Evolutionary conservation across 2,113 vertebrate genomes (phyloP), one percentile per base, ranked within the genome.

Genomic region (Lophochroa leadbeateri): DNA sequence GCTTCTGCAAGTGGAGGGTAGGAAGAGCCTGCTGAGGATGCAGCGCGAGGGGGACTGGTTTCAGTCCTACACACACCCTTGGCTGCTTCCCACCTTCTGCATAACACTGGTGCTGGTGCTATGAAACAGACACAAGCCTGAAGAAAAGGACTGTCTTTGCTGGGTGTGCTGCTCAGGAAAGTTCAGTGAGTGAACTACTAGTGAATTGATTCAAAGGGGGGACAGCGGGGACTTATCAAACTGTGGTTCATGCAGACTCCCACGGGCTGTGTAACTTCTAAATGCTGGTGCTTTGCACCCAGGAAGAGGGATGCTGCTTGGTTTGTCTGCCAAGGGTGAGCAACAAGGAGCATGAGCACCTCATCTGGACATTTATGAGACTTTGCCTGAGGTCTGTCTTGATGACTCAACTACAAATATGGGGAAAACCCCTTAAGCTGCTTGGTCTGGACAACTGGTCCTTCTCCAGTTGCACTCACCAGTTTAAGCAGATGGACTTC

Each of bases 141-240:
- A 50, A 37, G 31, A 24, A 64, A 50, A 37, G 17, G 7, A 3
- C 15, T 52, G 23, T 5, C 13, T 79, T 50, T 44, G 6, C 27
- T 44, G 35, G 25, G 14, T 12, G 55, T 43, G 21, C 37, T 43
- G 35, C 49, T 33, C 17, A 11, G 29, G 44, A 19, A 23, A 72
- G 44, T 44, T 46, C 19, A 25, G 50, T 1, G 3, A 58, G 43
- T 65, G 44, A 91, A 33, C 28, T 65, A 43, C 35, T 64, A 41
- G 33, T 33, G 25, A 43, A 33, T 57, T 0, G 2, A 27, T 33
- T 33, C 2, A 4, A 71, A 11, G 19, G 0, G 12, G 27, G 7
- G 4, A 64, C 18, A 28, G 28, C 1, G 14, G 23, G 39, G n/a
- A 55, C 17, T 67, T 67, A 41, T 2, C 18, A 47, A 13, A 21